Evolutionary conservation across 1,140 invertebrate genomes (phyloP).

Genomic region (Calephelis nemesis): DNA sequence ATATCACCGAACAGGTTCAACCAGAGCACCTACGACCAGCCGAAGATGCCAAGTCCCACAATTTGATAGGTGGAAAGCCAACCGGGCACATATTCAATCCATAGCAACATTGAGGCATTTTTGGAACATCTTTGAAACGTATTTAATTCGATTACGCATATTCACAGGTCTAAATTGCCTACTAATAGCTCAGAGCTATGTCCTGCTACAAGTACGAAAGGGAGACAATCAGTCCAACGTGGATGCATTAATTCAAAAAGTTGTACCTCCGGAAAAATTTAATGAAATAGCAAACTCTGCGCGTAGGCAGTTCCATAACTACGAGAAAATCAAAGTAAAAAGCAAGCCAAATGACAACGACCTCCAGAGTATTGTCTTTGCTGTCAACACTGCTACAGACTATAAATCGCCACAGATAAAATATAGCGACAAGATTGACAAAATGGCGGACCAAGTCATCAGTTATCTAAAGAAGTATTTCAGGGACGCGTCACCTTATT

Average conservation of each 20-base stretch:
- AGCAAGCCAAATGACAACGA: conserved; percentile 24
- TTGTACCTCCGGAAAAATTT: conserved; percentile 26
- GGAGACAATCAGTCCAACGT: conserved; percentile 39
- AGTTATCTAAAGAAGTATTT: conserved; percentile 22
- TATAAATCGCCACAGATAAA: conserved; percentile 8
- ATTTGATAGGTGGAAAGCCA: no score
- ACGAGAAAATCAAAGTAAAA: conserved; percentile 27
- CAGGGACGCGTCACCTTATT: conserved; percentile 23
- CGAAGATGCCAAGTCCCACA: no score
- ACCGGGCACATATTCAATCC: no score
- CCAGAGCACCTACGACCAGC: no score
- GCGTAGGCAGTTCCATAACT: conserved; percentile 31
- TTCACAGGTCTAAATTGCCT: background rate
- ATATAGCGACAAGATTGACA: conserved; percentile 9
- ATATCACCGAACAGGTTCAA: no score
- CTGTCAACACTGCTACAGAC: conserved; percentile 24
- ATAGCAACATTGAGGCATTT: no score
- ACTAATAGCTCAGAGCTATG: conserved; percentile 20
- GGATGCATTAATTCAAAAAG: conserved; percentile 46
- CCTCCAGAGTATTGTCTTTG: conserved; percentile 34
- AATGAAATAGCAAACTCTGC: conserved; percentile 29
- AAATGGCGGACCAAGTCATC: conserved; percentile 22
- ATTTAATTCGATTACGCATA: no score
- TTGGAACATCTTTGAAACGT: no score
- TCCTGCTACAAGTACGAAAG: conserved; percentile 44